phyloP scores from a whole-genome alignment of 2,888 invertebrate genomes.

The Bombylius discolor region DNA sequence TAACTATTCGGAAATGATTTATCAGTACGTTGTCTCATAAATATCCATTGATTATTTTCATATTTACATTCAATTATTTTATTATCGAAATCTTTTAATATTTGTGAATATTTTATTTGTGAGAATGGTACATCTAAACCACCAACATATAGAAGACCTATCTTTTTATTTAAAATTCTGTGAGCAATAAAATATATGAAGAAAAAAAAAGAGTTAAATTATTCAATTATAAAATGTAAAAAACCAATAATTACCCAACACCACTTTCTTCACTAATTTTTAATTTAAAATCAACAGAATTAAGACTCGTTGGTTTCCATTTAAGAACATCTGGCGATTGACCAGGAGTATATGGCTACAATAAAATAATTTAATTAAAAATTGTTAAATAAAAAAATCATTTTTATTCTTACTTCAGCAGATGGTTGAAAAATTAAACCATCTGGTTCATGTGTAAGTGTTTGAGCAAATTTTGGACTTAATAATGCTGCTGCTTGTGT shows the following conservation, averaged over 20 bases:
- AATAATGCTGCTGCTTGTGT: slow-evolving; percentile 54
- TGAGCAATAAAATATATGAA: slow-evolving; percentile 16
- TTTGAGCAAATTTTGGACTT: slow-evolving; percentile 72
- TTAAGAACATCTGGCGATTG: slow-evolving; percentile 76
- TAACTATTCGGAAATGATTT: slow-evolving; percentile 90
- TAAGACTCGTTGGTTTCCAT: slow-evolving; percentile 92
- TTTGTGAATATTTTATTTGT: slow-evolving; percentile 65
- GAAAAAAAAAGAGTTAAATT: slow-evolving; percentile 2
- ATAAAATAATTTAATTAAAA: slow-evolving; percentile 5
- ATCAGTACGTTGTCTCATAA: slow-evolving; percentile 91
- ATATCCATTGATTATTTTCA: slow-evolving; percentile 73
- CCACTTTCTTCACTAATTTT: slow-evolving; percentile 63
- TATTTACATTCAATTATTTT: slow-evolving; percentile 94
- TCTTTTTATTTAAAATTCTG: slow-evolving; percentile 52
- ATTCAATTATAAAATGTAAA: slow-evolving; percentile 3
- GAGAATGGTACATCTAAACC: slow-evolving; percentile 53
- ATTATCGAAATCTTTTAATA: slow-evolving; percentile 64
- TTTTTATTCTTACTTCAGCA: slow-evolving; percentile 47
- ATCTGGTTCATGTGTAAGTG: slow-evolving; percentile 87
- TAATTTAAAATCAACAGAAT: slow-evolving; percentile 91
- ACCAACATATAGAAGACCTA: slow-evolving; percentile 70
- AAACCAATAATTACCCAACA: slow-evolving; percentile 46
- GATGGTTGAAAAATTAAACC: slow-evolving; percentile 96
- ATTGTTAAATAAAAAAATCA: background rate
- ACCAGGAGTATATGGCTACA: slow-evolving; percentile 71